These are phyloP conservation scores for Chymomyza amoena DNA, from an alignment of 2,888 invertebrate genomes.

Conservation along the genomic window DNA sequence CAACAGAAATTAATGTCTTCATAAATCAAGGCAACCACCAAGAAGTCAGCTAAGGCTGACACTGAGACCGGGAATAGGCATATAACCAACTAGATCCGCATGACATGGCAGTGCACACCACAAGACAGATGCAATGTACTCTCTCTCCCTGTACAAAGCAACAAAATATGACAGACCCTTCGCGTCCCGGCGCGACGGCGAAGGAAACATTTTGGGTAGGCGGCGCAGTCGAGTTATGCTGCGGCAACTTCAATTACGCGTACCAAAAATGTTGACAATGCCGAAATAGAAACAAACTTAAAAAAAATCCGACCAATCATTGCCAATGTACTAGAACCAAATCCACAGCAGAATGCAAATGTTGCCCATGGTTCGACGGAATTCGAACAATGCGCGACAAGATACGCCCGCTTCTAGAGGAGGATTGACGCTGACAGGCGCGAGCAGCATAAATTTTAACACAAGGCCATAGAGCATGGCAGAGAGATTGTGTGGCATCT, in stretches of 20 bases:
- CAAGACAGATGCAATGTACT: neutral
- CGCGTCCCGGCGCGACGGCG: conserved; percentile 17
- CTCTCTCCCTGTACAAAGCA: conserved; percentile 8
- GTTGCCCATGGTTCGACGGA: conserved; percentile 31
- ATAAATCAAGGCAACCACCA: conserved; percentile 74
- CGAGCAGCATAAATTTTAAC: conserved; percentile 58
- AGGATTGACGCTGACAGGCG: conserved; percentile 54
- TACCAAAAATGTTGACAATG: conserved; percentile 66
- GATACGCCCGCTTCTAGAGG: conserved; percentile 48
- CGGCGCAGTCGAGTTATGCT: conserved; percentile 58
- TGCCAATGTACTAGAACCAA: conserved; percentile 72
- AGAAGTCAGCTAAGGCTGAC: conserved; percentile 33
- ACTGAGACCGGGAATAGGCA: conserved; percentile 5
- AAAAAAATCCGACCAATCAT: conserved; percentile 70
- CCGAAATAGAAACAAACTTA: conserved; percentile 19
- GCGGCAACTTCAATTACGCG: conserved; percentile 75
- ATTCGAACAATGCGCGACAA: conserved; percentile 43
- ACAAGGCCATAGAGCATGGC: conserved; percentile 2
- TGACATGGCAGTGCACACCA: neutral
- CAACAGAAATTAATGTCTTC: conserved; percentile 77
- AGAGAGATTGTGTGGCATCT: neutral
- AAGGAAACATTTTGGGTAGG: neutral
- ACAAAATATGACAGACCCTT: conserved; percentile 60
- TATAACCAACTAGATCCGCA: conserved; percentile 15
- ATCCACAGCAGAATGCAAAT: conserved; percentile 18